Conservation (phyloP, 2,113 vertebrate genomes). For the Pterocles gutturalis region DNA sequence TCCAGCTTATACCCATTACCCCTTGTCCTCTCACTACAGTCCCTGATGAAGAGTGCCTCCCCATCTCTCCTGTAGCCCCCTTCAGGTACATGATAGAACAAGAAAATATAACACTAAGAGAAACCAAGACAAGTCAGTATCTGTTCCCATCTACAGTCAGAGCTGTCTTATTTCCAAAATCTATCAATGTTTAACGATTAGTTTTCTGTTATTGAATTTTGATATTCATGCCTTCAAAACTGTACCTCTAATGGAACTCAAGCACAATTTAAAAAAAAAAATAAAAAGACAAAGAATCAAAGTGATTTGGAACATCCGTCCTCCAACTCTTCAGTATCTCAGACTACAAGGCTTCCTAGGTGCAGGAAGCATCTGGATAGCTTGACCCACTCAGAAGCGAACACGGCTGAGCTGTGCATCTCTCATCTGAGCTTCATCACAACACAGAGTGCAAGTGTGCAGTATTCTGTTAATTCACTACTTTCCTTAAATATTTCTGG, state of each 20-base stretch:
- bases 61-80: too few relatives aligned
- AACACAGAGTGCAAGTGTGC: accelerated
- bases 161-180: not conserved
- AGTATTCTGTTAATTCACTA: not conserved
- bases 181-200: not conserved
- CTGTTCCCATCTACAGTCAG: not conserved
- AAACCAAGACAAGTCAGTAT: not conserved
- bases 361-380: too few relatives aligned
- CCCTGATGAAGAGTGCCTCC: too few relatives aligned
- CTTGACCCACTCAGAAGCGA: not conserved
- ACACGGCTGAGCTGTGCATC: not conserved
- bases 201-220: not conserved
- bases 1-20: too few relatives aligned
- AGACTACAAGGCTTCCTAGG: not conserved
- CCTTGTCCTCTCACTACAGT: too few relatives aligned
- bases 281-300: not conserved
- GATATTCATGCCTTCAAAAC: not conserved
- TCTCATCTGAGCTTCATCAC: not conserved
- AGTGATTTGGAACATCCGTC: not conserved
- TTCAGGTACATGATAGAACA: not conserved
- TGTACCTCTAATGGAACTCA: not conserved
- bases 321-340: not conserved
- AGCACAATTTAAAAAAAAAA: not conserved
- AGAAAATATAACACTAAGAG: not conserved
- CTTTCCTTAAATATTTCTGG: not conserved